A percentile compares a stretch with the other conserved stretches of the same genome.
Evolutionary conservation across 2,113 vertebrate genomes (phyloP).

Genomic region (Paradisaea rubra): DNA sequence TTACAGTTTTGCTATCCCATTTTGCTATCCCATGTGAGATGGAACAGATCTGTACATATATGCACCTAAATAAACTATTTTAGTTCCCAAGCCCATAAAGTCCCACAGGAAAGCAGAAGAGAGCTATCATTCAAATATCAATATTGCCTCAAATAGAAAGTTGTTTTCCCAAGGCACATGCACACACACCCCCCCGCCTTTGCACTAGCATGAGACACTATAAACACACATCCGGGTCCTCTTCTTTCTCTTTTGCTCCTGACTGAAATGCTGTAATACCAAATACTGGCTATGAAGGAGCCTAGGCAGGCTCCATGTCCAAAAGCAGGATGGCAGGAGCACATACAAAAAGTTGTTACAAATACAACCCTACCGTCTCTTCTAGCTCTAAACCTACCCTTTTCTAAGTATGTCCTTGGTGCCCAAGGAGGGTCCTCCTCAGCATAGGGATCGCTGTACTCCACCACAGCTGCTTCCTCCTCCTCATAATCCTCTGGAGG

Average conservation of each 20-base stretch:
- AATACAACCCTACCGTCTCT: not conserved
- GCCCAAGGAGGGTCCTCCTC: conserved; percentile 98
- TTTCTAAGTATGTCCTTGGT: conserved; percentile 89
- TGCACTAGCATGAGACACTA: not conserved
- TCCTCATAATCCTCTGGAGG: conserved; percentile 95
- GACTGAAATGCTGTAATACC: not conserved
- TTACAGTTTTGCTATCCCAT: not conserved
- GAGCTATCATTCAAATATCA: not conserved
- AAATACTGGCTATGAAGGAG: not conserved
- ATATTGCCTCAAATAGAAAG: not conserved
- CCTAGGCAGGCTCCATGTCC: not conserved
- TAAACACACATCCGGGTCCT: not conserved
- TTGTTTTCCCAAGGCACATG: not conserved
- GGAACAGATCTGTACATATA: not conserved
- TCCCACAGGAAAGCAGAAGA: not conserved
- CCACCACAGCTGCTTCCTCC: conserved; percentile 95
- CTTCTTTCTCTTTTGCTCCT: not conserved
- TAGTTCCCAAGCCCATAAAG: not conserved
- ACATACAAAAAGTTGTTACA: not conserved
- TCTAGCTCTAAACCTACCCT: conserved; percentile 72
- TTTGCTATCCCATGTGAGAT: not conserved
- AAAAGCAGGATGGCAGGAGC: not conserved
- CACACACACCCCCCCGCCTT: rapidly evolving
- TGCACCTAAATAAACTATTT: not conserved
- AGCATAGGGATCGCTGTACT: conserved; percentile 97